Evolutionary conservation across 1,140 invertebrate species (phyloP).

Genomic region (Dendroctonus ponderosae): DNA sequence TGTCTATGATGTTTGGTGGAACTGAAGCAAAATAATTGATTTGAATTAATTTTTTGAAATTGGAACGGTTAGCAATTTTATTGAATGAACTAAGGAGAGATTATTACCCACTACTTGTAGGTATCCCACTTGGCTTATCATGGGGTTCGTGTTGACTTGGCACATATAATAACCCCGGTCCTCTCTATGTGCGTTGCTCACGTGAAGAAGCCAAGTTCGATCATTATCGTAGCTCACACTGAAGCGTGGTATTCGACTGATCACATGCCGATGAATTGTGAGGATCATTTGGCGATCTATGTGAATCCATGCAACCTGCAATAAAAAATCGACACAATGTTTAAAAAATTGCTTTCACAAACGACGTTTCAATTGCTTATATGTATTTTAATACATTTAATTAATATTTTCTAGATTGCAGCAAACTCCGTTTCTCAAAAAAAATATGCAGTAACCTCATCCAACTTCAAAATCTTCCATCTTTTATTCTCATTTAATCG

Average conservation of each 20-base stretch:
- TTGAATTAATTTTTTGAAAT: background rate
- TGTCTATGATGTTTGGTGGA: constrained; percentile 85
- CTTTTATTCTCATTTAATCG: too few relatives aligned
- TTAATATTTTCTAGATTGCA: too few relatives aligned
- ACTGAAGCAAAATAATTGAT: constrained; percentile 59
- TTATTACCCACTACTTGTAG: constrained; percentile 90
- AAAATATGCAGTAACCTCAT: too few relatives aligned
- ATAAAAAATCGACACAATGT: constrained; percentile 25
- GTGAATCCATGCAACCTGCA: constrained; percentile 90
- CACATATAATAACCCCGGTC: constrained; percentile 91
- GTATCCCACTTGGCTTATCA: constrained; percentile 92
- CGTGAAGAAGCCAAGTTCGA: constrained; percentile 86
- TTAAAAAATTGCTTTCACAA: too few relatives aligned
- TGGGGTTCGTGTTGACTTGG: constrained; percentile 93
- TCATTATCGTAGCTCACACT: constrained; percentile 87
- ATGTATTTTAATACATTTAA: too few relatives aligned
- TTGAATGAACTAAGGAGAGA: background rate
- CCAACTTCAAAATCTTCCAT: too few relatives aligned
- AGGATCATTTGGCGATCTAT: constrained; percentile 92
- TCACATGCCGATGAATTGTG: constrained; percentile 87
- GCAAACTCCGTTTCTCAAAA: too few relatives aligned
- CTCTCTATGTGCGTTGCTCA: constrained; percentile 82
- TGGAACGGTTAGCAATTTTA: background rate
- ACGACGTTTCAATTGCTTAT: too few relatives aligned
- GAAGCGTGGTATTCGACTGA: constrained; percentile 82